Evolutionary conservation across 2,888 invertebrate species (phyloP), one percentile per base, ranked within the genome.

Genomic region (Aleiodes leptofemur): DNA sequence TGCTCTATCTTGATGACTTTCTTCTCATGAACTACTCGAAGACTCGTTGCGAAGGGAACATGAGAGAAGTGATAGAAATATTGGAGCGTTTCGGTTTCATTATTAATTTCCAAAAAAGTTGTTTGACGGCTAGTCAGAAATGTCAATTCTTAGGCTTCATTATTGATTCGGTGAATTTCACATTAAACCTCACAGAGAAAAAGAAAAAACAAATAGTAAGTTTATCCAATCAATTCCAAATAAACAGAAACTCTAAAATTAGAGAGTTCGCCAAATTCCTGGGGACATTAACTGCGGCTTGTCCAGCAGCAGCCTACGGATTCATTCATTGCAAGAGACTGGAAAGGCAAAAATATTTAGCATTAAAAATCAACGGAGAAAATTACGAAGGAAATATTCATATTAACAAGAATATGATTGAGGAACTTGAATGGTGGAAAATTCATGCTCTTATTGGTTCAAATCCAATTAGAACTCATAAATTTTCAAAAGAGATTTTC

Each of bases 201-300:
- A 76, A 77, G 72, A 76, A 75, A 72, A 53, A 70, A 13, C 64
- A 51, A 43, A 76, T 72, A 9, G 7, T 29, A 48, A 9, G 57
- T 14, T 38, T 76, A 34, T 8, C 69, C 13, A 68, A 76, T 43
- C 11, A 72, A 2, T 78, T 76, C 53, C 34, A 55, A 56, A 50
- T 72, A 8, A 31, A n/a, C 9, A 69, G 53, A 9, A 55, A 11
- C 0, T 77, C 64, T 7, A 76, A 77, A 74, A 72, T 81, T 34
- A 3, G 74, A 66, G 61, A 77, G 8, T 77, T 79, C 64, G 73
- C 69, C 9, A 9, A 72, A 11, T 59, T 78, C 14, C 29, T 74
- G 4, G 77, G 74, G 4, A 14, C 64, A 16, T 97, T 97, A 74
- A 98, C 91, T 0, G 97, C 76, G 29, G 64, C 66, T 11, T 71